A percentile compares a stretch with the other conserved stretches of the same genome.
These are phyloP conservation scores for Hepsetus odoe DNA, from an alignment of 2,113 vertebrate genomes.

Conservation along the genomic window DNA sequence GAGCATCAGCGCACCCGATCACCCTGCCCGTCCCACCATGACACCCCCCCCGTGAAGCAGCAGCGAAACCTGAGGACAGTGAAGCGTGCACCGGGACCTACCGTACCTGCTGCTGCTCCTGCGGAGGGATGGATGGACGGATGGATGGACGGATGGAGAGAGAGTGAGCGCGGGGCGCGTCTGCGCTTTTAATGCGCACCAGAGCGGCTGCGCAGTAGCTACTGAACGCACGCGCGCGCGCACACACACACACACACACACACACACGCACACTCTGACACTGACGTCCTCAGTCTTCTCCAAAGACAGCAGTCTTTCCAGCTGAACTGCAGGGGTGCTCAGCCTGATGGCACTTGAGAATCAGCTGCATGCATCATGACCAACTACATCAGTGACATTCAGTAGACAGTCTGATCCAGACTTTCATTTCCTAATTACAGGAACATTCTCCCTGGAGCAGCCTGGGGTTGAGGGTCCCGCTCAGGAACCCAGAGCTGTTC, in stretches of 20 bases:
- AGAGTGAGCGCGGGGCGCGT: no score
- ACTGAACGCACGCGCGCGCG: background rate
- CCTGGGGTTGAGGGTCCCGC: no score
- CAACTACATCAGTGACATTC: background rate
- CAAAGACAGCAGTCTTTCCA: no score
- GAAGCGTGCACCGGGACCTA: background rate
- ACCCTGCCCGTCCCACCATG: no score
- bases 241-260: background rate
- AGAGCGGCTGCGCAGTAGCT: conserved; percentile 41
- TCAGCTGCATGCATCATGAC: no score
- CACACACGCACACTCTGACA: background rate
- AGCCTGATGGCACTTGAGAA: background rate
- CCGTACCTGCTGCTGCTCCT: conserved; percentile 42
- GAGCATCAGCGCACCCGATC: conserved; percentile 49
- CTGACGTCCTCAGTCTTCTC: no score
- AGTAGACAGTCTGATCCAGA: no score
- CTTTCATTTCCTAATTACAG: no score
- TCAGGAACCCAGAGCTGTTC: no score
- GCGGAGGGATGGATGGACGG: conserved; percentile 13
- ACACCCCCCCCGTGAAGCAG: no score
- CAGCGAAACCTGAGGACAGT: no score
- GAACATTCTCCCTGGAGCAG: no score
- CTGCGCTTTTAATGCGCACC: conserved; percentile 50
- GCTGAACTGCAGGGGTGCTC: background rate
- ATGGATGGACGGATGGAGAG: conserved; percentile 31